Evolutionary conservation across 2,888 invertebrate genomes (phyloP), one percentile per base, ranked within the genome.

Genomic region (Caenorhabditis angaria): DNA sequence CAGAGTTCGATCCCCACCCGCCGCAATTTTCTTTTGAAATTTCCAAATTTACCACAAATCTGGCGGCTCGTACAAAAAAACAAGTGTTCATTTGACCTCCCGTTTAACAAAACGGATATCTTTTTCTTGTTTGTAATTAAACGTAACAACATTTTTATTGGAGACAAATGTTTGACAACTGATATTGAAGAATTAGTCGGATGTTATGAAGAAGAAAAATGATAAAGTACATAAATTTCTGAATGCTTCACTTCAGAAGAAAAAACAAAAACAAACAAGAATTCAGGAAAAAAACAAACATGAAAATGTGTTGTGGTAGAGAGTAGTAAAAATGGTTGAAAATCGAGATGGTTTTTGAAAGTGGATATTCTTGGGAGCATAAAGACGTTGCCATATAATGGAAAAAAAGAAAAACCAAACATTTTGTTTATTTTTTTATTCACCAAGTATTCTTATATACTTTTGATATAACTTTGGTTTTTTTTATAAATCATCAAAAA

Each of bases 291-390:
- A 57, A 29, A 58, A 25, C 60, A 50, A 61, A 59, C 54, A 28
- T 48, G 32, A 24, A 35, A 51, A 18, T n/a, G n/a, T n/a, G n/a
- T n/a, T n/a, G n/a, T n/a, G n/a, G n/a, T n/a, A n/a, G n/a, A n/a
- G n/a, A n/a, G n/a, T n/a, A n/a, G n/a, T 32, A 29, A 29, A 20
- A 18, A 22, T 24, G 10, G 50, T 28, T 32, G 70, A 71, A 71
- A 71, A 63, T 63, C 62, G 61, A 71, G 71, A 71, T 63, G 66
- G 60, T 47, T 48, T 59, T 60, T 71, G 71, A 71, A 70, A 70
- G 63, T 66, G 59, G 65, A 71, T 71, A 71, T 71, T 62, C 71
- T 66, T 71, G 71, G 71, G 71, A 71, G 62, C 41, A 10, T 18
- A 70, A 64, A 60, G 65, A 61, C 58, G 22, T 50, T 50, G 22